Base-by-base conservation (phyloP, 1,140 invertebrate species). In the Pinna nobilis region DNA sequence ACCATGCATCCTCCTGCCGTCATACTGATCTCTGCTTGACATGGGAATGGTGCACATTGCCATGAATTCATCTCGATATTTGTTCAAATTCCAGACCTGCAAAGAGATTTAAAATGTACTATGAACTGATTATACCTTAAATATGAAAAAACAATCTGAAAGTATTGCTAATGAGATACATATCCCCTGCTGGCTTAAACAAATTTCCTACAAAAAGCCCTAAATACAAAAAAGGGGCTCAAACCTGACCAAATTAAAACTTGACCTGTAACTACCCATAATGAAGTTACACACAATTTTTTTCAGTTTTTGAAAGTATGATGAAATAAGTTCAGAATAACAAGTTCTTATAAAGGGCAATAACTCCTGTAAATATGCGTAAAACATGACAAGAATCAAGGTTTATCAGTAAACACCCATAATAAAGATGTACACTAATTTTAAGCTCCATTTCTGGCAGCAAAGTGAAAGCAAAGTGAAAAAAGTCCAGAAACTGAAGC, bases 71-170 rank as follows among this genome's bases (percentile, higher is more conserved):
- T 86, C 85, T 20, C 74, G 77, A 6, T 84, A 68, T 35, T 83
- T 70, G 60, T 83, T 85, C 9, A 77, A 63, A 59, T 85, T 82
- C 85, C 85, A 86, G 1, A 85, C 71, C 85, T 86, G 59, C n/a
- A 63, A 25, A 23, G n/a, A n/a, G n/a, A n/a, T n/a, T n/a, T n/a
- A 44, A 44, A 11, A n/a, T 44, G 39, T 11, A 44, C n/a, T n/a
- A 44, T 9, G n/a, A n/a, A 44, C n/a, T 9, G 9, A 11, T n/a
- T 11, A 44, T 11, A 44, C n/a, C 39, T 44, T 44, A 44, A 44
- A 44, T 11, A 11, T 44, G 9, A 11, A 44, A n/a, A 44, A 44
- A 44, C n/a, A 44, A 11, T 44, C 39, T 11, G 39, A 44, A 44
- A 44, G 9, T 44, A 11, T 9, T n/a, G n/a, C 9, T 11, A 44